Base-by-base conservation (phyloP, 2,113 vertebrate genomes). In the Centropus bengalensis region DNA sequence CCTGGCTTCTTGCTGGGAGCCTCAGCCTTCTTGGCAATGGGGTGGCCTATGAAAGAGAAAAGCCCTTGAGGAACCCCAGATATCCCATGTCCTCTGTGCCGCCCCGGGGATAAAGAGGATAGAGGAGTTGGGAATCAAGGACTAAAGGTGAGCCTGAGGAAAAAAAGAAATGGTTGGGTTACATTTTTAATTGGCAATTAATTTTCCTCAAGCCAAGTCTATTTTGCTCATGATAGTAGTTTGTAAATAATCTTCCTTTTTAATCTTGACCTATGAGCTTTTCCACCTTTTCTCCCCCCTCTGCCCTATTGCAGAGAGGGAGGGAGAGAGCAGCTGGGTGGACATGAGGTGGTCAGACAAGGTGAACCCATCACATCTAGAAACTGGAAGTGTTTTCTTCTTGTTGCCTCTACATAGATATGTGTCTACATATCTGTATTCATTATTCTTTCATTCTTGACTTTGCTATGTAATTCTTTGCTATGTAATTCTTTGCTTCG, bases 41-140 rank as follows among this genome's bases (percentile, higher is more conserved):
- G 81, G 68, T 15, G 9, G 30, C 9, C 18, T 24, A 24, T 52
- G 67, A 19, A 42, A 14, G 45, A 44, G 58, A 10, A 16, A 20
- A 15, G 26, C 32, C 26, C 32, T 36, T 20, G 47, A 36, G 26
- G 14, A 12, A 3, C 14, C 30, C 9, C 28, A 15, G 32, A 2
- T 10, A 49, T 28, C 59, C 14, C 59, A 33, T 8, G 23, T 2
- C 55, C 47, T 51, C 19, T 3, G 6, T 1, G 5, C 36, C 6
- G 1, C 33, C 14, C 10, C 3, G 1, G 42, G 40, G 24, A 40
- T 40, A 8, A 8, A 19, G 38, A 23, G 30, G 6, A 13, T 5
- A 52, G 5, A 55, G 19, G 47, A 56, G 13, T 14, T 4, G 2
- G 44, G 55, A n/a, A 24, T 23, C 30, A 42, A 33, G n/a, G 14